phyloP scores from a whole-genome alignment of 2,888 invertebrate species.

The Eupithecia pulchellata region DNA sequence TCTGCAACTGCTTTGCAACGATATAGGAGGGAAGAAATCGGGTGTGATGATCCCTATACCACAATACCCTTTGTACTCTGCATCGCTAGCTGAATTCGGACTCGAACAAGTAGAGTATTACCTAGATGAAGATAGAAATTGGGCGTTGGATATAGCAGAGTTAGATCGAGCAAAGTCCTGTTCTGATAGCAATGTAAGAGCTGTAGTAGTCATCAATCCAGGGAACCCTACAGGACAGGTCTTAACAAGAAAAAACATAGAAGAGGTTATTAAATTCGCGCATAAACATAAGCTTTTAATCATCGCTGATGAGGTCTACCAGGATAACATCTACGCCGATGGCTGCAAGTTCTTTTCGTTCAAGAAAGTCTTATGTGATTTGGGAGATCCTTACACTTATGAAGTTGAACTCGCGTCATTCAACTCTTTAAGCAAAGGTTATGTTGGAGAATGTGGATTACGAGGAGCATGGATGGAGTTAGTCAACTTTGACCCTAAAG shows the following conservation, averaged over 20 bases:
- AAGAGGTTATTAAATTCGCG: constrained; percentile 95
- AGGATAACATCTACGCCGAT: constrained; percentile 90
- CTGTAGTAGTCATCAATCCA: constrained; percentile 98
- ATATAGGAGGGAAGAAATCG: constrained; percentile 5
- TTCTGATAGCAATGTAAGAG: constrained; percentile 88
- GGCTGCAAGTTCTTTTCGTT: constrained; percentile 95
- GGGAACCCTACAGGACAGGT: constrained; percentile 98
- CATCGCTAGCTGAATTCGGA: constrained; percentile 95
- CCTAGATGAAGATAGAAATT: constrained; percentile 93
- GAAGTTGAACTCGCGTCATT: constrained; percentile 96
- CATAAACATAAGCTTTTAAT: constrained; percentile 92
- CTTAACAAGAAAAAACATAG: constrained; percentile 93
- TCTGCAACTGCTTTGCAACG: not conserved
- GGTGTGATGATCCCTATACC: constrained; percentile 98
- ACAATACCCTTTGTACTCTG: constrained; percentile 98
- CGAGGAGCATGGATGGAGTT: constrained; percentile 82
- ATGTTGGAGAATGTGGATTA: constrained; percentile 95
- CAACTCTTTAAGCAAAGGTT: constrained; percentile 97
- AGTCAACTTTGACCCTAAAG: constrained; percentile 2
- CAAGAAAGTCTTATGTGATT: constrained; percentile 94
- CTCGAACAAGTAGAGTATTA: constrained; percentile 93
- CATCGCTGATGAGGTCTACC: constrained; percentile 98
- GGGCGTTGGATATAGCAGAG: constrained; percentile 92
- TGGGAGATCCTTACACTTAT: constrained; percentile 92
- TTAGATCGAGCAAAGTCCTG: constrained; percentile 88